Base-by-base conservation (phyloP, 2,797 vertebrate species). In the Zalophus californianus region DNA sequence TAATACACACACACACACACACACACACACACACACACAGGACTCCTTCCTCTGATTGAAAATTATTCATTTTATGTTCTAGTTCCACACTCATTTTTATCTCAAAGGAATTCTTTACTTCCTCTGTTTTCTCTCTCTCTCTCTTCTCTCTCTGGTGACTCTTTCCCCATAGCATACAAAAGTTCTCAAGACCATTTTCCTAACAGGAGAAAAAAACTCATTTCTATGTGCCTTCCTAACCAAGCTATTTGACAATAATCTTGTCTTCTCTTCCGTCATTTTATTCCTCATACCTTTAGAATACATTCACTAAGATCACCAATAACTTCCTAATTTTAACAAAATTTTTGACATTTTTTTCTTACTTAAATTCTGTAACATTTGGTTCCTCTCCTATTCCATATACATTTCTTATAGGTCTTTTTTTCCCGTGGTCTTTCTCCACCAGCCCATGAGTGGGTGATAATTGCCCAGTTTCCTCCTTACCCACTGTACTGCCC, bases 21-120 rank as follows among this genome's bases (percentile, higher is more conserved):
- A 38, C 38, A 38, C 3, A 38, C 38, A 38, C 38, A 3, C 3
- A 38, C 3, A 38, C 38, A 38, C 38, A 68, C 18, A 38, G 5
- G 20, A 89, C 16, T 29, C 35, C 21, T 25, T 73, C 27, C 12
- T 77, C 66, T 89, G 38, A 7, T 23, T 86, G 41, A 80, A 62
- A 90, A 68, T 29, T 4, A 60, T 79, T 79, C 6, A 6, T 95
- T 92, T 86, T 87, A 52, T 62, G 10, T 90, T 93, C 38, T 70
- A n/a, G 4, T 78, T 91, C 25, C 32, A 56, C n/a, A 87, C 2
- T 15, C 21, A 88, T 93, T 90, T 87, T 68, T 16, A 56, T 86
- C 44, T 78, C 48, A 87, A 84, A 87, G 10, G 21, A 96, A 87
- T 87, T 92, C 8, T 87, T 87, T 85, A 38, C 86, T 70, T 92